Evolutionary conservation across 1,140 invertebrate genomes (phyloP), one percentile per base, ranked within the genome.

Genomic region (Scaptomyza montana): DNA sequence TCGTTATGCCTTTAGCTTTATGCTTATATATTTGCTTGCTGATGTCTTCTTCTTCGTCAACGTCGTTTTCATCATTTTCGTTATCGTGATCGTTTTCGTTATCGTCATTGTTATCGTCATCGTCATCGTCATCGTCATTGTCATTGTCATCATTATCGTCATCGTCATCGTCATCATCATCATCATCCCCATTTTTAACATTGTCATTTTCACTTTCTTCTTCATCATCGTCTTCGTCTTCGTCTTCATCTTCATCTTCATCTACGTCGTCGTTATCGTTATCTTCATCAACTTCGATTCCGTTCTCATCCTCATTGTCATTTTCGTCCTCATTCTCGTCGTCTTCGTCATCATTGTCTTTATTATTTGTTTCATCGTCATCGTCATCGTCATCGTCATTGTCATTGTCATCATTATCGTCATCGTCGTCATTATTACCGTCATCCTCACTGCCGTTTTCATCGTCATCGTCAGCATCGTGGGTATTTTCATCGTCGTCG

Each of bases 31-130:
- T 73, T 65, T 79, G 84, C 39, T 89, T 80, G 59, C 78, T 82
- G 54, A 79, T 70, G 56, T 90, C 78, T 54, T 61, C 91, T 89
- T 59, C 92, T 16, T 92, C 93, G 65, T 93, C 92, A 66, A 94
- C 92, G 64, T 93, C 92, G 5, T 77, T 43, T 3, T 78, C 65
- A 6, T 93, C 84, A 7, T 78, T 16, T 92, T 74, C 90, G 4
- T 78, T 49, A 0, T 81, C 30, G 8, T 65, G 36, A 4, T 63
- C 61, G 5, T 66, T 39, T 10, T 81, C 43, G 2, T 61, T 7
- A 12, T 94, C 92, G 60, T 93, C 91, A 68, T 94, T 92, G 55
- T 93, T 92, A 72, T 93, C 92, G 3, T 78, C 33, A 1, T 66
- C 47, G 0, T 78, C 30, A 0, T 76, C 33, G 1, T 71, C 19